phyloP scores from a whole-genome alignment of 2,113 vertebrate genomes.

The Lagenorhynchus albirostris region DNA sequence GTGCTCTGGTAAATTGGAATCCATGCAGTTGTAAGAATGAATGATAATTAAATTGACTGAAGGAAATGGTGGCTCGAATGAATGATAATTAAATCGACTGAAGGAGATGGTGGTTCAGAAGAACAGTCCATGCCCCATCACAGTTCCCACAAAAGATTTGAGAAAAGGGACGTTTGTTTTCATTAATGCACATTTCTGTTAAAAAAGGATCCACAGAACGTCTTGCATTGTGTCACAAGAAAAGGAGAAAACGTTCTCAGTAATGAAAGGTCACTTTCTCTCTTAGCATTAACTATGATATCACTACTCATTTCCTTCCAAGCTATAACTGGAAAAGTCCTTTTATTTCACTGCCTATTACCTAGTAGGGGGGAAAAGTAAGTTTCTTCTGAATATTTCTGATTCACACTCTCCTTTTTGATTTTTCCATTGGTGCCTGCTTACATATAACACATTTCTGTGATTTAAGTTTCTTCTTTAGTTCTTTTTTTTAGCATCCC shows the following conservation, averaged over 20 bases:
- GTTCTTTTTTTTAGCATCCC: not conserved
- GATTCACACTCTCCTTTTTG: not conserved
- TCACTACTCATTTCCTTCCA: constrained; percentile 2
- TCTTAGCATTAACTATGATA: constrained; percentile 38
- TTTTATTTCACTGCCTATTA: constrained; percentile 21
- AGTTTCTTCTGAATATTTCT: constrained; percentile 19
- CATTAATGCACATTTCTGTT: constrained; percentile 2
- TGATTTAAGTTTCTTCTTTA: not conserved
- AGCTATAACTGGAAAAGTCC: not conserved
- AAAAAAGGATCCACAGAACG: constrained; percentile 25
- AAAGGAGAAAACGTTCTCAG: not conserved
- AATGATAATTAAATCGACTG: not conserved
- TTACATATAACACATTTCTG: not conserved
- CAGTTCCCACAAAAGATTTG: not conserved
- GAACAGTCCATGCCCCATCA: not conserved
- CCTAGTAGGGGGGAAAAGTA: not conserved
- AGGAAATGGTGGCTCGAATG: not conserved
- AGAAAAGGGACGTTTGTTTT: constrained; percentile 25
- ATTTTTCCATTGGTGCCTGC: constrained; percentile 11
- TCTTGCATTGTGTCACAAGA: constrained; percentile 2
- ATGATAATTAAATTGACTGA: constrained; percentile 2
- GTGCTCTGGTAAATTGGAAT: not conserved
- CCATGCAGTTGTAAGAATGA: not conserved
- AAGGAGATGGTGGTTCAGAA: not conserved
- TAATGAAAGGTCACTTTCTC: not conserved